Evolutionary conservation across 2,888 invertebrate genomes (phyloP), one percentile per base, ranked within the genome.

Genomic region (Drosophila longiperda): DNA sequence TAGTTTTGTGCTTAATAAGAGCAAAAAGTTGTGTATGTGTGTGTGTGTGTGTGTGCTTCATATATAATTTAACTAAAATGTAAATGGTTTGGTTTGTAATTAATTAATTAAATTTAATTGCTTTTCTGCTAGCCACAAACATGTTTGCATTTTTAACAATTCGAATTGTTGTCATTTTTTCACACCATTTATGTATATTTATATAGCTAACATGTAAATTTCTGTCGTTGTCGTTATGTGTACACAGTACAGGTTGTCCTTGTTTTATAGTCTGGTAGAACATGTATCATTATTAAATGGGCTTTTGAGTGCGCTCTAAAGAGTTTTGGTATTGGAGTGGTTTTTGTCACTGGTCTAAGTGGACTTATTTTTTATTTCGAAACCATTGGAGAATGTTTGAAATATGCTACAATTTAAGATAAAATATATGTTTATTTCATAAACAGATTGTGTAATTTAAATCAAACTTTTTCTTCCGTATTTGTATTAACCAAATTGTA

Each of bases 61-160:
- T 32, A 59, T 48, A 40, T 33, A 49, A 11, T 48, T 48, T 49
- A 15, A 12, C 12, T 53, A 11, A 32, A 53, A 11, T 6, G 23
- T 48, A 53, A 49, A 53, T 65, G 77, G 73, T 78, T 77, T 80
- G 75, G 75, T 50, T 66, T 73, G 58, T 58, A 69, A 79, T 79
- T 70, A 70, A 80, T 80, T 55, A 66, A 75, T 75, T 62, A 62
- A 65, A 60, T 65, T 49, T 53, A 67, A 67, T 75, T 71, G 58
- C 66, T 78, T 71, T 67, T 54, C 15, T 70, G 65, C 54, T 63
- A 57, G 79, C 80, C 75, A 72, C 82, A 72, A 69, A 82, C 72
- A 69, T 82, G 75, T 82, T 72, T 75, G 75, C 65, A 72, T 61
- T 73, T 76, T 67, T 66, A 78, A 75, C 80, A 64, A 61, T 40